Evolutionary conservation across 2,888 invertebrate genomes (phyloP).

Genomic region (Sinhomidia bicolor): DNA sequence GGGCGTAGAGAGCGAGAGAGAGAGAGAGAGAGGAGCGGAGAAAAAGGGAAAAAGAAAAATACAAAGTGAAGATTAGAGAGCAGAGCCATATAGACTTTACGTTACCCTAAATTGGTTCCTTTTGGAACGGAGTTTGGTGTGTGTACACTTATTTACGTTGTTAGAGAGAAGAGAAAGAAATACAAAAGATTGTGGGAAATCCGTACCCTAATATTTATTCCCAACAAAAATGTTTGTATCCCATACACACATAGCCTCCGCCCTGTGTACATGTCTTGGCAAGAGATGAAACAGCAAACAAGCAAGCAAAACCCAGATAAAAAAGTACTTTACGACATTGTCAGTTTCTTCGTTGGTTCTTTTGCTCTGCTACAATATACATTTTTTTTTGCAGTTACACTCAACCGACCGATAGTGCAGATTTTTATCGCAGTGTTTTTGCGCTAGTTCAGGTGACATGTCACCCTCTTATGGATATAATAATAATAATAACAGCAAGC

Average conservation of each 20-base stretch:
- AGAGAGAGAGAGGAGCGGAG: constrained; percentile 42
- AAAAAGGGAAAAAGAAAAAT: constrained; percentile 19
- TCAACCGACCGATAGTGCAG: no score
- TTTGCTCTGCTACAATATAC: background rate
- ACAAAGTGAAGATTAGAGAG: constrained; percentile 34
- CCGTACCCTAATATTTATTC: no score
- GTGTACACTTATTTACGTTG: background rate
- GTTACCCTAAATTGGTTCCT: background rate
- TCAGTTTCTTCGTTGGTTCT: background rate
- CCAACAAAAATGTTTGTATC: no score
- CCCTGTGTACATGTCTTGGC: no score
- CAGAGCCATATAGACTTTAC: background rate
- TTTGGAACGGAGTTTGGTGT: background rate
- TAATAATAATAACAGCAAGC: no score
- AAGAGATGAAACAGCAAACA: background rate
- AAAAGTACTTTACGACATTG: background rate
- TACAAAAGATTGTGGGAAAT: no score
- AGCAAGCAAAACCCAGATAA: background rate
- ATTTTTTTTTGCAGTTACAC: background rate
- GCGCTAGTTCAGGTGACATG: background rate
- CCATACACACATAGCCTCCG: no score
- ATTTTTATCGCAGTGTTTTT: background rate
- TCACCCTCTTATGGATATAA: background rate
- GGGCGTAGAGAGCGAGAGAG: background rate
- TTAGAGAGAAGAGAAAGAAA: background rate